Conservation (phyloP, 2,888 invertebrate species). For the Drepana falcataria region DNA sequence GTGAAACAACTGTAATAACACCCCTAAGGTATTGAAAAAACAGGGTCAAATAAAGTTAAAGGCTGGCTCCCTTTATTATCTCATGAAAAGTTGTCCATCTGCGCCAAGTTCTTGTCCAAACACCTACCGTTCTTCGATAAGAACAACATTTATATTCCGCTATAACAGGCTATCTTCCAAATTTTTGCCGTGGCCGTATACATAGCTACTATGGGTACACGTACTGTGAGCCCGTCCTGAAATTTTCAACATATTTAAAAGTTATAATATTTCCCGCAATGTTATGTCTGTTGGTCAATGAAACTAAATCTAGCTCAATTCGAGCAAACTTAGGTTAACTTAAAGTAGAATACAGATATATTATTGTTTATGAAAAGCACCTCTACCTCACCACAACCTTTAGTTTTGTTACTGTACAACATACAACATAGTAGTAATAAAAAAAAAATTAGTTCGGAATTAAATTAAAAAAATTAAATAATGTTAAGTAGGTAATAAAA, state of each 20-base stretch:
- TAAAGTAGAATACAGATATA: too few relatives aligned
- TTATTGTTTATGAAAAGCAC: too few relatives aligned
- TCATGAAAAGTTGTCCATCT: constrained; percentile 18
- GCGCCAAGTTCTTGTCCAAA: constrained; percentile 16
- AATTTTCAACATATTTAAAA: constrained; percentile 1
- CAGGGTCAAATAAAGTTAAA: constrained; percentile 10
- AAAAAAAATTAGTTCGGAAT: too few relatives aligned
- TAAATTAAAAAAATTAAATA: too few relatives aligned
- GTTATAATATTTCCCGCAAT: background rate
- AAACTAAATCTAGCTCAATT: background rate
- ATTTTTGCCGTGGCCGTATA: constrained; percentile 6
- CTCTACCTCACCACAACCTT: too few relatives aligned
- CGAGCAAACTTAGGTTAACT: too few relatives aligned
- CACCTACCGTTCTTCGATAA: constrained; percentile 14
- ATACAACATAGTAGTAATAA: too few relatives aligned
- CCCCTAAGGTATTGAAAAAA: constrained; percentile 11
- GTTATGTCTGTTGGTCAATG: background rate
- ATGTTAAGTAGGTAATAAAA: too few relatives aligned
- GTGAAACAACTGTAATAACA: background rate
- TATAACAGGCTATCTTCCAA: constrained; percentile 9
- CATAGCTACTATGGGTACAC: too few relatives aligned
- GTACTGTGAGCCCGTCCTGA: background rate
- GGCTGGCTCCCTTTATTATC: constrained; percentile 24
- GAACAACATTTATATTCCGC: constrained; percentile 19
- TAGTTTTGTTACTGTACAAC: too few relatives aligned